Base-by-base conservation (phyloP, 2,888 invertebrate species). In the Emesis furor region DNA sequence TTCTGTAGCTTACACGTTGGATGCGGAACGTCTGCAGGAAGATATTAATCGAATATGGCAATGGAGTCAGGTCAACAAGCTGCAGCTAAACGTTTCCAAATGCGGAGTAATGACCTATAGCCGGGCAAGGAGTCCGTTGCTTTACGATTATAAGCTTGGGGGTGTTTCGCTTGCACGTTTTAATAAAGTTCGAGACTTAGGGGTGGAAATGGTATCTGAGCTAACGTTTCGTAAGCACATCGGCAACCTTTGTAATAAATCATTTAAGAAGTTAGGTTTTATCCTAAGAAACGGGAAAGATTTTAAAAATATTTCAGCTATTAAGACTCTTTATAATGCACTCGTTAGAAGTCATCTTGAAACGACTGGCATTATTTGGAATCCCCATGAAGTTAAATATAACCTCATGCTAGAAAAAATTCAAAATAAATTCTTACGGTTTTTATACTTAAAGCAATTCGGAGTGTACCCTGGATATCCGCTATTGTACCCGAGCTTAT, bases 81-180 rank as follows among this genome's bases (percentile, higher is more conserved):
- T 83, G 55, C 62, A 46, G 10, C 81, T 83, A 30, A 85, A 85
- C 67, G 10, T 51, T 2, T 35, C 14, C 5, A 85, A 82, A n/a
- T 83, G 85, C 32, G 62, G 30, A 10, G 14, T 75, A n/a, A 69
- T 84, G 35, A 69, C 55, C 10, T 79, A 55, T 72, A 35, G 69
- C 35, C 76, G 76, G 10, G 42, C 24, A 39, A 12, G 37, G 12
- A 37, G 32, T 3, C 55, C 73, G 3, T 14, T 76, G 6, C 5
- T 55, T 4, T 67, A 39, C 67, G 5, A 67, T 0, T 82, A 82
- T 68, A 24, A 72, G 12, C 30, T 82, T 2, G 69, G 14, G 8
- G 14, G 14, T 14, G 5, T 0, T 6, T 37, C 7, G 3, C 24
- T 46, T 8, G 24, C 10, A 8, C 3, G 30, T 30, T 8, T 10